Conservation (phyloP, 2,888 invertebrate species). For the Synergus gifuensis region DNA sequence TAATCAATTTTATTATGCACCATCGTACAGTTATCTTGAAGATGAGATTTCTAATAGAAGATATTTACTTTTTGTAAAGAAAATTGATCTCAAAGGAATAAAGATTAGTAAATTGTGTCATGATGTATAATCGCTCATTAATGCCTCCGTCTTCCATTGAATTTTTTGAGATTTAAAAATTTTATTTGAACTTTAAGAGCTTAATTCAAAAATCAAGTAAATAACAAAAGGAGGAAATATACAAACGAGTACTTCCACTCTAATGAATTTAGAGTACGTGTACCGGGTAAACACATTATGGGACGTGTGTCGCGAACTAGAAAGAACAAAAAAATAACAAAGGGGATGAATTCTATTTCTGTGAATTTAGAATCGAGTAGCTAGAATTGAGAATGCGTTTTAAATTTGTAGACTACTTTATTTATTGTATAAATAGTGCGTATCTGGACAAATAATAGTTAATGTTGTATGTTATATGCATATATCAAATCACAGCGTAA, state of each 20-base stretch:
- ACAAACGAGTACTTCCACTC: conserved; percentile 1
- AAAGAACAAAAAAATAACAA: conserved; percentile 18
- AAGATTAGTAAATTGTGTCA: too few relatives aligned
- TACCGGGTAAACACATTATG: neutral
- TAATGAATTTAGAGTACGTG: conserved; percentile 8
- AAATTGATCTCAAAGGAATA: too few relatives aligned
- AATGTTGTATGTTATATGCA: conserved; percentile 72
- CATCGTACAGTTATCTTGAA: too few relatives aligned
- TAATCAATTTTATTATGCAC: too few relatives aligned
- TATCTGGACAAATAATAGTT: conserved; percentile 71
- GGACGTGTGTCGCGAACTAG: conserved; percentile 4
- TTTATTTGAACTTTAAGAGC: too few relatives aligned
- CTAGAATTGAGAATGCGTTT: conserved; percentile 28
- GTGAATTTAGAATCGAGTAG: conserved; percentile 38
- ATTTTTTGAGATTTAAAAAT: too few relatives aligned
- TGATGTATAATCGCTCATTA: too few relatives aligned
- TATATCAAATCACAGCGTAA: conserved; percentile 49
- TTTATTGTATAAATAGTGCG: conserved; percentile 72
- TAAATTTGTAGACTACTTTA: conserved; percentile 58
- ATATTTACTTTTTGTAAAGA: too few relatives aligned
- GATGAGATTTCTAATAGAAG: too few relatives aligned
- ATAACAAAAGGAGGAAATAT: neutral
- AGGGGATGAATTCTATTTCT: conserved; percentile 23
- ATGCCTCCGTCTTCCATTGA: too few relatives aligned
- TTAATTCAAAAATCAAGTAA: neutral